Conservation (phyloP, 2,797 vertebrate species). For the Coendou prehensilis region DNA sequence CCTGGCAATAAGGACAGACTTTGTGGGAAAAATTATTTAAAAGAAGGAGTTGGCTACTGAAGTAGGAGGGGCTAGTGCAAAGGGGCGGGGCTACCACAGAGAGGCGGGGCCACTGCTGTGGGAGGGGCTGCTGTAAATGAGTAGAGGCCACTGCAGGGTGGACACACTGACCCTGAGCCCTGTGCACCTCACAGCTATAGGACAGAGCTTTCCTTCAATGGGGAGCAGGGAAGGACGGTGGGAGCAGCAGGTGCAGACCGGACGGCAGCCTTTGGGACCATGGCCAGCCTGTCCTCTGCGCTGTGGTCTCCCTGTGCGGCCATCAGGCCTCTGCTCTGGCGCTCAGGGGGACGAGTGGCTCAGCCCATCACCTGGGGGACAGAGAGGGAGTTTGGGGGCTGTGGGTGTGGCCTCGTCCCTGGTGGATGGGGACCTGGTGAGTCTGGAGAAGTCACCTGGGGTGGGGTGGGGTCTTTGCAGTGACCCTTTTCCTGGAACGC, state of each 20-base stretch:
- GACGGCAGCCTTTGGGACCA: neutral
- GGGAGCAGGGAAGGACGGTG: neutral
- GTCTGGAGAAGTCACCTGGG: neutral
- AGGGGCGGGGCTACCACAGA: neutral
- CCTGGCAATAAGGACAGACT: neutral
- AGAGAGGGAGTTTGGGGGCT: too few relatives aligned
- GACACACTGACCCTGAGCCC: neutral
- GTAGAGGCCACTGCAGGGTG: neutral
- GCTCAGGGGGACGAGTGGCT: neutral
- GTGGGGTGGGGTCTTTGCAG: neutral
- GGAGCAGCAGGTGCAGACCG: rapidly evolving
- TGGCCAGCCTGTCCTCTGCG: too few relatives aligned
- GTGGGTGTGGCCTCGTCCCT: neutral
- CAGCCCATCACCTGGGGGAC: neutral
- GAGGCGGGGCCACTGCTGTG: neutral
- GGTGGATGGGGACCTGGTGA: rapidly evolving
- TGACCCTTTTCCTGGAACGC: neutral
- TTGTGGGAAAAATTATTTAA: neutral
- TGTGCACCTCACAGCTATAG: neutral
- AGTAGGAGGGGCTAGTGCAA: too few relatives aligned
- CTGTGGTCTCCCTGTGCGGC: neutral
- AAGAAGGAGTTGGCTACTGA: neutral
- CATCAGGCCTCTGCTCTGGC: neutral
- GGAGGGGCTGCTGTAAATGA: too few relatives aligned
- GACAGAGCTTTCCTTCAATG: neutral